These are phyloP conservation scores for Oryzias melastigma DNA, from an alignment of 2,113 vertebrate genomes.

Conservation along the genomic window DNA sequence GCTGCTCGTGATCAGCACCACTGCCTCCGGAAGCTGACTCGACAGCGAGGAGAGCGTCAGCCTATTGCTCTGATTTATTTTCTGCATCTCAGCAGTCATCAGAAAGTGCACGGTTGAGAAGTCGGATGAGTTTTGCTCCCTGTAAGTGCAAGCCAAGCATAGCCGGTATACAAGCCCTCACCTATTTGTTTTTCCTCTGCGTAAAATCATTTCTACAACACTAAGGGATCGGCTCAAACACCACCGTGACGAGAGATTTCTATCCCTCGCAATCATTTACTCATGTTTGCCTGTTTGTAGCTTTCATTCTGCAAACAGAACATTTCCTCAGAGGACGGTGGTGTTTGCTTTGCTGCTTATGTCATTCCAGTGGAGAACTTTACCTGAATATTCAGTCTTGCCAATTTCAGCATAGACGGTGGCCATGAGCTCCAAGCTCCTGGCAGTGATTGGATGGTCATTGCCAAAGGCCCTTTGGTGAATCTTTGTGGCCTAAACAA, in stretches of 20 bases:
- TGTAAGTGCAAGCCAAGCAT: constrained; percentile 39
- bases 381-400: constrained; percentile 83
- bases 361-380: constrained; percentile 15
- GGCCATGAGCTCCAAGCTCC: constrained; percentile 80
- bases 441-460: constrained; percentile 75
- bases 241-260: not conserved
- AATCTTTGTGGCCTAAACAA: constrained; percentile 79
- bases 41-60: constrained; percentile 22
- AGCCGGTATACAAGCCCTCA: constrained; percentile 36
- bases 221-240: constrained; percentile 34
- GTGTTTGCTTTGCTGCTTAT: constrained; percentile 5
- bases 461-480: constrained; percentile 78
- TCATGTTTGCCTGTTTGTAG: constrained; percentile 19
- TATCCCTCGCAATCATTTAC: not conserved
- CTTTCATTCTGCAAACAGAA: not conserved
- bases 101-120: constrained; percentile 34
- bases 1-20: constrained; percentile 27
- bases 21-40: constrained; percentile 52
- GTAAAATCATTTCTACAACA: constrained; percentile 17
- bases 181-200: constrained; percentile 10
- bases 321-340: not conserved
- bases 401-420: constrained; percentile 79
- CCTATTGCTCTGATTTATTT: constrained; percentile 5
- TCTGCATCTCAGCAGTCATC: constrained; percentile 17
- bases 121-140: constrained; percentile 15